Conservation (phyloP, 2,113 vertebrate genomes). For the Halichoeres trimaculatus region DNA sequence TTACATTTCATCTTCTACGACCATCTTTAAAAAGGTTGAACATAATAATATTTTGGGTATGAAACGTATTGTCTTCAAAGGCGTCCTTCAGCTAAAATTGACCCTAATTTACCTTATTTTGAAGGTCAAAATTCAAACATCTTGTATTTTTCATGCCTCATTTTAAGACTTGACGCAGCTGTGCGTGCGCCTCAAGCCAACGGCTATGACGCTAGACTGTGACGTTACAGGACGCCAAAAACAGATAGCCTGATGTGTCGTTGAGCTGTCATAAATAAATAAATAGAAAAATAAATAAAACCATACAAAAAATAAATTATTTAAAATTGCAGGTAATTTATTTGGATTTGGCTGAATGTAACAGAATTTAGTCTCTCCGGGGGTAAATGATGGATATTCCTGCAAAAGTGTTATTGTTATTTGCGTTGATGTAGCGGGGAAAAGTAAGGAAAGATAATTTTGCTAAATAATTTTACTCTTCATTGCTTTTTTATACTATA, state of each 20-base stretch:
- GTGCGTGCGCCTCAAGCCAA: neutral
- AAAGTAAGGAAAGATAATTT: neutral
- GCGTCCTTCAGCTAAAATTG: too few species aligned
- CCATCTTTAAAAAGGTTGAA: neutral
- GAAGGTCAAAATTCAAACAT: neutral
- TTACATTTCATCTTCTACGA: neutral
- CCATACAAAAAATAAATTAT: neutral
- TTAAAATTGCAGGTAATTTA: neutral
- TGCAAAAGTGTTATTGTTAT: neutral
- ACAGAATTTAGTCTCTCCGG: too few species aligned
- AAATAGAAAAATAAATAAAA: neutral
- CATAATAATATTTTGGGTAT: too few species aligned
- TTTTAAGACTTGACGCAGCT: conserved; percentile 7
- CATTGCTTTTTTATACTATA: too few species aligned
- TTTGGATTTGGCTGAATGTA: too few species aligned
- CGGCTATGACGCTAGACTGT: conserved; percentile 44
- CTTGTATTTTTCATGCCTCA: neutral
- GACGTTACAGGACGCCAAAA: conserved; percentile 35
- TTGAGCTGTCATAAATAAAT: neutral
- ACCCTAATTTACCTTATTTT: neutral
- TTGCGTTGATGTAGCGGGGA: neutral
- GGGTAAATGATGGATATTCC: neutral
- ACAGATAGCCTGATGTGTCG: neutral
- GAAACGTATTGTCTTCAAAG: too few species aligned
- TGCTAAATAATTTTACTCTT: neutral